Conservation (phyloP, 1,140 invertebrate species). For the Drosophila nigrodunni region DNA sequence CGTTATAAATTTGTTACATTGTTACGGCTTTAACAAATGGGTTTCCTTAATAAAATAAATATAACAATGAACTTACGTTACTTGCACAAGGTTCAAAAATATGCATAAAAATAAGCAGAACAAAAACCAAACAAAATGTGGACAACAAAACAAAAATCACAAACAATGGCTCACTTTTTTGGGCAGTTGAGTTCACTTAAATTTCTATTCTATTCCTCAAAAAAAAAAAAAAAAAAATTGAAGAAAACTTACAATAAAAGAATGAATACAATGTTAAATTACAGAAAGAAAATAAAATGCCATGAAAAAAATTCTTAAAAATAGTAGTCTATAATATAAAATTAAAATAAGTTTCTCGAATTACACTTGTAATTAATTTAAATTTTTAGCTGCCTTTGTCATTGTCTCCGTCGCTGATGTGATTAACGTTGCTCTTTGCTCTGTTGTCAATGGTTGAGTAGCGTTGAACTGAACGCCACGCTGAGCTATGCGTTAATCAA, state of each 20-base stretch:
- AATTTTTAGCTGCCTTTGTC: constrained; percentile 9
- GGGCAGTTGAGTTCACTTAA: constrained; percentile 4
- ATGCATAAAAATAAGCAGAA: background rate
- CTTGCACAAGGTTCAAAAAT: background rate
- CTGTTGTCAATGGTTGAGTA: constrained; percentile 39
- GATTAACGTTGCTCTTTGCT: constrained; percentile 48
- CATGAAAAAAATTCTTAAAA: too few relatives aligned
- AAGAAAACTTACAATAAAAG: background rate
- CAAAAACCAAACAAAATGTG: background rate
- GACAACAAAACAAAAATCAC: constrained; percentile 1
- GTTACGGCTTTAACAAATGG: constrained; percentile 4
- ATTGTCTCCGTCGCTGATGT: constrained; percentile 34
- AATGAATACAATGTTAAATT: background rate
- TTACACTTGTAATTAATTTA: constrained; percentile 45
- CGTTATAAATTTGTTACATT: background rate
- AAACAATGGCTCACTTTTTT: constrained; percentile 20
- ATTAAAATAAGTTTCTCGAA: too few relatives aligned
- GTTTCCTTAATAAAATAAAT: background rate
- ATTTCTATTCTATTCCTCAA: background rate
- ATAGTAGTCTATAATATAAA: too few relatives aligned
- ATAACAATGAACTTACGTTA: background rate
- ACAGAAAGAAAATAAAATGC: constrained; percentile 5
- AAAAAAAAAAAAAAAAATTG: background rate
- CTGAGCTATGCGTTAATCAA: constrained; percentile 68
- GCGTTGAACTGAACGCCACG: constrained; percentile 21